Conservation (phyloP, 2,113 vertebrate genomes). For the Microcebus ravelobensis region DNA sequence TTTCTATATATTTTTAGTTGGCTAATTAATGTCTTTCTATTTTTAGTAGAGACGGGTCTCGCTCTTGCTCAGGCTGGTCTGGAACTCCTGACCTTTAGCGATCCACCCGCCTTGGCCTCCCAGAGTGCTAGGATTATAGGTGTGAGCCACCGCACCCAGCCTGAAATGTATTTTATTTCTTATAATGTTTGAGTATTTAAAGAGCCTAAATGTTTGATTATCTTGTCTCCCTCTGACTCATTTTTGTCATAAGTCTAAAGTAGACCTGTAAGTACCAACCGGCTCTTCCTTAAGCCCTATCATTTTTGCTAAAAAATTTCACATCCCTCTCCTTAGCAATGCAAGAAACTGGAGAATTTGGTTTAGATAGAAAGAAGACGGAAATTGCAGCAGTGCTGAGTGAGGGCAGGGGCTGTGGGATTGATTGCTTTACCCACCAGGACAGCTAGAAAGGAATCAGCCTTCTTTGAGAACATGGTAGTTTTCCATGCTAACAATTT, state of each 20-base stretch:
- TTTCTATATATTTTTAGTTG: too few species aligned
- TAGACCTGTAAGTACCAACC: neutral
- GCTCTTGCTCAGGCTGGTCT: too few species aligned
- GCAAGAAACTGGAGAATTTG: neutral
- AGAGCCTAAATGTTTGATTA: neutral
- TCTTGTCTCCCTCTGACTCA: neutral
- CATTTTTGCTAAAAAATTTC: neutral
- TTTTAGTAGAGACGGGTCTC: too few species aligned
- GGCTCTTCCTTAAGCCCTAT: neutral
- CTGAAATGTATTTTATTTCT: conserved; percentile 13
- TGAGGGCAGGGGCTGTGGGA: neutral
- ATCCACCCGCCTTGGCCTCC: too few species aligned
- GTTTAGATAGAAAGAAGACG: neutral
- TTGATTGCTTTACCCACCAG: neutral
- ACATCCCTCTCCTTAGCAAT: neutral
- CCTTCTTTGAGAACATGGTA: conserved; percentile 36
- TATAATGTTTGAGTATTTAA: neutral
- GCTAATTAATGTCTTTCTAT: too few species aligned
- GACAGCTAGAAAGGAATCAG: conserved; percentile 11
- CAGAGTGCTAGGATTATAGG: too few species aligned
- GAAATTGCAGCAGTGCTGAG: neutral
- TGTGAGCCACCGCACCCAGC: too few species aligned
- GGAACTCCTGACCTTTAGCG: too few species aligned
- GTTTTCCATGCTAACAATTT: conserved; percentile 52
- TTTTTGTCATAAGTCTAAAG: neutral